Conservation (phyloP, 2,113 vertebrate species). For the Sebastes schlegelii region DNA sequence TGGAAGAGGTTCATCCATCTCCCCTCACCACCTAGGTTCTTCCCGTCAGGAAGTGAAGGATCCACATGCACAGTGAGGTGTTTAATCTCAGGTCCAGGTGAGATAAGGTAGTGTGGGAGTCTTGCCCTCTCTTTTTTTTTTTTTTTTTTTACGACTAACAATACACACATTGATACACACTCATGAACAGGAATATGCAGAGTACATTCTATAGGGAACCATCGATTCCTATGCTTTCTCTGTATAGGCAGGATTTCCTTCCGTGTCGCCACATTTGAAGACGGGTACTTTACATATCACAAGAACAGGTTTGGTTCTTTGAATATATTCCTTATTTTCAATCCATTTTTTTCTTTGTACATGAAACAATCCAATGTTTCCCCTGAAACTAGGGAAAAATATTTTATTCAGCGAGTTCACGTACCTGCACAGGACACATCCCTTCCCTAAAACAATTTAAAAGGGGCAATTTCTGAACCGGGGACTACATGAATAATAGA, state of each 20-base stretch:
- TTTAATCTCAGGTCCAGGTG: neutral
- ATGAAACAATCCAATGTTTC: slow-evolving; percentile 39
- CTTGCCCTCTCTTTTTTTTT: neutral
- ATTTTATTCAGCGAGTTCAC: slow-evolving; percentile 70
- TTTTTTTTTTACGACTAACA: neutral
- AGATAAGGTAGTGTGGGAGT: neutral
- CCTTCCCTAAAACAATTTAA: slow-evolving; percentile 71
- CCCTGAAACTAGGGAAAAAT: slow-evolving; percentile 32
- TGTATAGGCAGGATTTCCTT: slow-evolving; percentile 8
- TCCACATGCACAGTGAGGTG: neutral
- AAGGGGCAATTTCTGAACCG: slow-evolving; percentile 63
- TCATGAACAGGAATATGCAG: neutral
- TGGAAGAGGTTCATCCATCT: neutral
- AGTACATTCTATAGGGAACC: slow-evolving; percentile 6
- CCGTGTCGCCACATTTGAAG: slow-evolving; percentile 17
- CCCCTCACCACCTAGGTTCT: neutral
- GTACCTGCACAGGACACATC: slow-evolving; percentile 50
- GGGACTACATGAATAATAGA: slow-evolving; percentile 76
- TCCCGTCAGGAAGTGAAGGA: neutral
- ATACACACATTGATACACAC: neutral
- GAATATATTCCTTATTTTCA: slow-evolving; percentile 44
- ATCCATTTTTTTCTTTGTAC: slow-evolving; percentile 22
- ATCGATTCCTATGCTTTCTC: slow-evolving; percentile 3
- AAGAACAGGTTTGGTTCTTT: slow-evolving; percentile 35
- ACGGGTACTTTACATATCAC: slow-evolving; percentile 50